Conservation (phyloP, 2,113 vertebrate species). For the Myotis yumanensis region DNA sequence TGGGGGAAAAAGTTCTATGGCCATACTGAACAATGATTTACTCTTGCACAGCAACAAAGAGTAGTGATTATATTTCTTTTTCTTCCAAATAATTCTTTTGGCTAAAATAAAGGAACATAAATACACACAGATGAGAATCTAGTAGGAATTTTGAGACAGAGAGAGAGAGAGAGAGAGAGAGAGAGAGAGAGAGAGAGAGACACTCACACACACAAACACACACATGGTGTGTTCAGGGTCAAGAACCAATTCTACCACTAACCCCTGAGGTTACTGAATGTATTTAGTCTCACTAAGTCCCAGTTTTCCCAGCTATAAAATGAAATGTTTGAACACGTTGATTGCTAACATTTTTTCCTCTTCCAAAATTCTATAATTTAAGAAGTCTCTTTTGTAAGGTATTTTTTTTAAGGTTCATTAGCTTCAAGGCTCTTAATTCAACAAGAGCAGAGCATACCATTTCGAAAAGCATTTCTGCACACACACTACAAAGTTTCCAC, state of each 20-base stretch:
- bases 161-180: not conserved
- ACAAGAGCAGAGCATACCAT: not conserved
- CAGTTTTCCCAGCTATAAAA: not conserved
- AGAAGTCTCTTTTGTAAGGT: not conserved
- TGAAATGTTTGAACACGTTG: not conserved
- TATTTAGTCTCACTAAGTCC: not conserved
- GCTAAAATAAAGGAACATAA: constrained; percentile 36
- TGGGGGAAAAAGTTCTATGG: not conserved
- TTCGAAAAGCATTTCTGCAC: not conserved
- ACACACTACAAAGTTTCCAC: not conserved
- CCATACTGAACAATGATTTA: not conserved
- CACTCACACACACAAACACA: not conserved
- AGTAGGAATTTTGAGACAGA: not conserved
- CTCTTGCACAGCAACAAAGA: constrained; percentile 5
- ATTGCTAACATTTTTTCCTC: not conserved
- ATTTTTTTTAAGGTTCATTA: not conserved
- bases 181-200: not conserved
- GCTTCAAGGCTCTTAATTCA: not conserved
- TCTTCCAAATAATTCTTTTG: constrained; percentile 40
- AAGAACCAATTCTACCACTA: not conserved
- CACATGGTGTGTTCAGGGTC: not conserved
- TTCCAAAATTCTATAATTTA: constrained; percentile 40
- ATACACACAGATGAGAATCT: not conserved
- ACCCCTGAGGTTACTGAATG: not conserved
- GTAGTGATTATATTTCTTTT: constrained; percentile 8